Evolutionary conservation across 2,113 vertebrate genomes (phyloP), one percentile per base, ranked within the genome.

Genomic region (Camarhynchus parvulus): DNA sequence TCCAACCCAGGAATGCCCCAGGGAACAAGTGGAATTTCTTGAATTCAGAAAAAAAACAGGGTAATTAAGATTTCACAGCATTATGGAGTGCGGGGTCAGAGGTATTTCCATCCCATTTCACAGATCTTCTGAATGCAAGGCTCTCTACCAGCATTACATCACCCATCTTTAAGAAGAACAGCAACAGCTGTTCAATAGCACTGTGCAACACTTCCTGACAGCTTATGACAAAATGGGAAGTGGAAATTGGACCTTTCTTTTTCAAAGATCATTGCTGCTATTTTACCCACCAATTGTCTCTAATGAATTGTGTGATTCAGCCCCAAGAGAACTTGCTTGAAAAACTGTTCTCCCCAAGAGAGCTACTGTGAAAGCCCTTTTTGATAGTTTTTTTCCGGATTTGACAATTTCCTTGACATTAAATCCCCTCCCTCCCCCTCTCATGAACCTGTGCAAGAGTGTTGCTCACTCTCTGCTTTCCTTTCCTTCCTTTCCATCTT

Each of bases 161-260:
- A 76, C 46, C 23, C 0, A 0, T 30, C 66, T 87, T 64, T 59
- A 66, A 89, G 62, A 74, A 89, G 55, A 90, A 85, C 70, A 74
- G 83, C 52, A 92, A 21, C 49, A 81, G 55, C 67, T 87, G 87
- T 73, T 94, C 66, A 79, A 83, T 39, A 80, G 72, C 82, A 73
- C 53, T 73, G 21, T 46, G 59, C 53, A 77, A 85, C 46, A 59
- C 42, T 86, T 90, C 75, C 89, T 90, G 53, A 89, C 89, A 91
- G 81, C 56, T 73, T 72, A 61, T 81, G 73, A 91, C 81, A 94
- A 91, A 95, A 91, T n/a, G 67, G 70, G 59, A 91, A 91, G 74
- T 42, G 46, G 70, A 95, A 96, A 92, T 64, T 50, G 30, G 67
- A 82, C 33, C 23, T 44, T 91, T 70, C 87, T 83, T 83, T 92